Evolutionary conservation across 2,888 invertebrate species (phyloP), one percentile per base, ranked within the genome.

Genomic region (Hyalella azteca): DNA sequence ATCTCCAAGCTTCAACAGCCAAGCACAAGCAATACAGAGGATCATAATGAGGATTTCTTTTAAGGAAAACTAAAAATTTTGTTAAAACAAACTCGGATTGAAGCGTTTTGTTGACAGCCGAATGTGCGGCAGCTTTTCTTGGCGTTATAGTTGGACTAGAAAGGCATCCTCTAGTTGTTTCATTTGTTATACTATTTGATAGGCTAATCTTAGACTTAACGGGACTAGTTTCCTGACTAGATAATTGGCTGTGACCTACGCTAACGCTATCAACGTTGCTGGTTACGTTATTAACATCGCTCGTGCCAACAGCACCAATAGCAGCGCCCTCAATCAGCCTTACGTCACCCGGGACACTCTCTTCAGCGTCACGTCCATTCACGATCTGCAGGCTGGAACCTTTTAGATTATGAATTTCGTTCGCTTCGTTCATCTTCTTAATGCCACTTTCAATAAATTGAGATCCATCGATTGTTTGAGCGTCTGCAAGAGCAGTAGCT

Each of bases 11-110:
- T 86, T 92, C 91, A 80, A 91, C 91, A 11, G 92, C 89, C 32
- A 92, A 90, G 86, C 90, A 91, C 76, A 92, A 90, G 13, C 92
- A 92, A 85, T 91, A 87, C 60, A 90, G 89, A 87, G 92, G 92
- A 86, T 92, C 92, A 86, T 92, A 92, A 86, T 90, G 91, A 82
- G 90, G 90, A 87, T 92, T 92, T 81, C 90, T 90, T 76, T 90
- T 89, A 84, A 92, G 87, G 87, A 92, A 92, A 85, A 84, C 66
- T 19, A 84, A 78, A n/a, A 84, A 79, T 49, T 81, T 84, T 22
- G 79, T 73, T 22, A 84, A 60, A 9, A 80, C 73, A 29, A 78
- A 77, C 49, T 83, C 45, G 26, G 66, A 49, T 13, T 73, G 79
- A 3, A 36, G 49, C n/a, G 66, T 36, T 48, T 49, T 79, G 15